Percentiles rank a stretch among this genome's conserved stretches.
Conservation (phyloP, 1,140 invertebrate genomes). For the Orchestia grillus region DNA sequence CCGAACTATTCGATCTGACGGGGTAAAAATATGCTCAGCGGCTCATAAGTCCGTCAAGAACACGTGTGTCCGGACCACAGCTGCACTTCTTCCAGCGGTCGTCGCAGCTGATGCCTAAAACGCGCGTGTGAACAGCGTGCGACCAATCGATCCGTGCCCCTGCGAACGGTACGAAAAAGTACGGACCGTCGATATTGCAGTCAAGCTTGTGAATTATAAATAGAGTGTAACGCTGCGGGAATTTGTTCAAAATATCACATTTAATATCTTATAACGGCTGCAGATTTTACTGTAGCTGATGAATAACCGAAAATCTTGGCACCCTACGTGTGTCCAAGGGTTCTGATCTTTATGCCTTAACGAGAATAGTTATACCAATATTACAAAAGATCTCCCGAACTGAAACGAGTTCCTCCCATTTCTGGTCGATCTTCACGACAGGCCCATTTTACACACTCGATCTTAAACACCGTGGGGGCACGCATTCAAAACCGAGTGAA, state of each 20-base stretch:
- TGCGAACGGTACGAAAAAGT: not conserved
- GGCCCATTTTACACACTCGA: not conserved
- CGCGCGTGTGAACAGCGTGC: not conserved
- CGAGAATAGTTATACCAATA: not conserved
- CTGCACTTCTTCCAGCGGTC: not conserved
- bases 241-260: not conserved
- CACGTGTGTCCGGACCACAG: not conserved
- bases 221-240: not conserved
- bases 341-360: not conserved
- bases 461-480: not conserved
- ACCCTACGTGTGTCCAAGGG: not conserved
- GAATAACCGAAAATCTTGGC: not conserved
- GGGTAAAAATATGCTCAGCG: not conserved
- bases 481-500: not conserved
- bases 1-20: not conserved
- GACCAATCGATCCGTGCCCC: not conserved
- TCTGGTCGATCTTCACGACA: not conserved
- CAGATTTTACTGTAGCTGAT: not conserved
- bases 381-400: not conserved
- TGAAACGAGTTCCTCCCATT: not conserved
- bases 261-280: not conserved
- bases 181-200: not conserved
- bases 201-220: too few species aligned
- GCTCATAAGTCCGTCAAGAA: not conserved
- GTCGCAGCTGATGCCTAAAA: conserved; percentile 14